phyloP scores from a whole-genome alignment of 1,140 invertebrate species.

The Formica selysi region DNA sequence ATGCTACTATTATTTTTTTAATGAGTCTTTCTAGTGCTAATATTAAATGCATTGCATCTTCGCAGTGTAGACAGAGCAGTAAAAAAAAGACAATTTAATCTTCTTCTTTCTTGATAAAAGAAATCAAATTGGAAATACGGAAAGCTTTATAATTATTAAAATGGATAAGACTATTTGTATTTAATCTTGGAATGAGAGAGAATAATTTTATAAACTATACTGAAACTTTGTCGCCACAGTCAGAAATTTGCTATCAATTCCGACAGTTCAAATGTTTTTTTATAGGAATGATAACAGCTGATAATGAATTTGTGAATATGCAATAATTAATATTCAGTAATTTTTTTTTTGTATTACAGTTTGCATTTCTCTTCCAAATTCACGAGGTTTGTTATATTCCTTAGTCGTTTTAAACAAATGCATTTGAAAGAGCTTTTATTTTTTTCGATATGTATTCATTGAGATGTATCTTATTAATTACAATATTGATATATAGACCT shows the following conservation, averaged over 20 bases:
- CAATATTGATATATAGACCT: background rate
- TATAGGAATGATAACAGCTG: conserved; percentile 7
- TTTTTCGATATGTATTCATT: background rate
- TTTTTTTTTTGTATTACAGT: background rate
- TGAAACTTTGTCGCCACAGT: conserved; percentile 3
- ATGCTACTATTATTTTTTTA: background rate
- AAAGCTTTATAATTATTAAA: background rate
- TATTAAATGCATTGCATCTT: conserved; percentile 1
- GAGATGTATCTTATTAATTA: background rate
- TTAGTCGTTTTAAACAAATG: background rate
- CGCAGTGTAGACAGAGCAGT: too few species aligned
- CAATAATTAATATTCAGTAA: background rate
- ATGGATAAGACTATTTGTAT: background rate
- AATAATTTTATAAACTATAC: background rate
- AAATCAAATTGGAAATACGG: background rate
- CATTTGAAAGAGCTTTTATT: background rate
- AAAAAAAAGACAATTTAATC: background rate
- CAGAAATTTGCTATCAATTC: conserved; percentile 7
- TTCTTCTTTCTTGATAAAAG: background rate
- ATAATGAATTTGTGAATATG: background rate
- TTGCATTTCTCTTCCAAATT: background rate
- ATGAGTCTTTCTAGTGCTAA: background rate
- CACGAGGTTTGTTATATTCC: background rate
- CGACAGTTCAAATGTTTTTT: conserved; percentile 16
- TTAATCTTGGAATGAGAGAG: background rate